phyloP scores from a whole-genome alignment of 2,888 invertebrate species.

The Parnassius smintheus region DNA sequence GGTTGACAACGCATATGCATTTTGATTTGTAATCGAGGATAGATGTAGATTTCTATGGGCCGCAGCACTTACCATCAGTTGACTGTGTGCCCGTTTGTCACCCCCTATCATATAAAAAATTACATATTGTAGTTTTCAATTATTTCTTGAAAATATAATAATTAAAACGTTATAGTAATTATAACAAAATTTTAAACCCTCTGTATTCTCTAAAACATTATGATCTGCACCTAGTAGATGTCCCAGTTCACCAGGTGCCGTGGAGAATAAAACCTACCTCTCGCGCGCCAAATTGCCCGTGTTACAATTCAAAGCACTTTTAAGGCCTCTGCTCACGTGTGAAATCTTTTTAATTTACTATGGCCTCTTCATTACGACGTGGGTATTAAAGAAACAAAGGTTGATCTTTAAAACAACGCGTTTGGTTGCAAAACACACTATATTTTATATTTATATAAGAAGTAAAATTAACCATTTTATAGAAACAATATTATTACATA shows the following conservation, averaged over 20 bases:
- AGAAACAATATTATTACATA: no score
- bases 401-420: neutral
- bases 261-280: conserved; percentile 64
- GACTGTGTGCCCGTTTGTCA: no score
- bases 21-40: no score
- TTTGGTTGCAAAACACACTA: neutral
- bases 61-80: no score
- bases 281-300: conserved; percentile 74
- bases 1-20: no score
- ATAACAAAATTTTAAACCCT: conserved; percentile 6
- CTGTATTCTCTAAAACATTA: conserved; percentile 39
- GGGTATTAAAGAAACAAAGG: conserved; percentile 30
- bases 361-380: conserved; percentile 47
- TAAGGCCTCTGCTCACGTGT: conserved; percentile 68
- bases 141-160: no score
- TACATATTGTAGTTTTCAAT: no score
- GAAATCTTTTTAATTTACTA: conserved; percentile 69
- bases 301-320: conserved; percentile 69
- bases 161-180: no score
- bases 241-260: conserved; percentile 66
- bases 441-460: neutral
- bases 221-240: conserved; percentile 45
- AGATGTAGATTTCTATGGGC: no score
- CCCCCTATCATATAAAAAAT: no score
- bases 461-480: neutral